Conservation (phyloP, 2,888 invertebrate species). For the Tiliacea aurago region DNA sequence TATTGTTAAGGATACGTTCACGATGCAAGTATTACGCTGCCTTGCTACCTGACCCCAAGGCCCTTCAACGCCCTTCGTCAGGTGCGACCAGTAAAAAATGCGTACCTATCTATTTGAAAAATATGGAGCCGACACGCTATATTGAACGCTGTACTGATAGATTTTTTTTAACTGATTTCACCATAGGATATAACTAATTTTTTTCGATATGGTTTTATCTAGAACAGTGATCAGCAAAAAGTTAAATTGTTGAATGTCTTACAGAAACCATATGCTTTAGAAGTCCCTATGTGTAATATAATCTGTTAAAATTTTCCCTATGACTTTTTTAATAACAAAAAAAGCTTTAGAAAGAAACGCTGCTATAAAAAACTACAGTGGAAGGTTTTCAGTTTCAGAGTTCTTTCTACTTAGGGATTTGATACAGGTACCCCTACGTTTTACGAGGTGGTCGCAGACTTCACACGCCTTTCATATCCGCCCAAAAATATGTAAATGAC, state of each 20-base stretch:
- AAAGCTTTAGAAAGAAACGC: neutral
- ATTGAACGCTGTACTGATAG: neutral
- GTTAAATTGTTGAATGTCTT: neutral
- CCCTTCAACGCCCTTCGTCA: conserved; percentile 1
- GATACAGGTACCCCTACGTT: conserved; percentile 43
- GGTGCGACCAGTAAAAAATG: conserved; percentile 21
- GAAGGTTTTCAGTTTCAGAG: conserved; percentile 19
- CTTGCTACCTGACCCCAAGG: neutral
- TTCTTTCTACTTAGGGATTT: conserved; percentile 24
- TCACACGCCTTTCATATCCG: conserved; percentile 49
- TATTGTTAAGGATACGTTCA: neutral
- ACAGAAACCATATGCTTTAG: neutral
- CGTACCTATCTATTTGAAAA: conserved; percentile 23
- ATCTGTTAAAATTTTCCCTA: no score
- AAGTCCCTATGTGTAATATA: neutral
- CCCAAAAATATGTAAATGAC: conserved; percentile 62
- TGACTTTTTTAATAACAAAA: neutral
- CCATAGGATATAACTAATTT: neutral
- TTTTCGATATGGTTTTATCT: neutral
- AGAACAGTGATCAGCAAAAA: no score
- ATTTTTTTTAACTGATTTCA: conserved; percentile 5
- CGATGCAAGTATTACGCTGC: neutral
- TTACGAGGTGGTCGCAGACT: conserved; percentile 45
- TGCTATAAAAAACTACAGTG: conserved; percentile 1
- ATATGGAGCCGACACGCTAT: conserved; percentile 12